phyloP scores from a whole-genome alignment of 2,888 invertebrate species.

The Meiosimyza decipiens region DNA sequence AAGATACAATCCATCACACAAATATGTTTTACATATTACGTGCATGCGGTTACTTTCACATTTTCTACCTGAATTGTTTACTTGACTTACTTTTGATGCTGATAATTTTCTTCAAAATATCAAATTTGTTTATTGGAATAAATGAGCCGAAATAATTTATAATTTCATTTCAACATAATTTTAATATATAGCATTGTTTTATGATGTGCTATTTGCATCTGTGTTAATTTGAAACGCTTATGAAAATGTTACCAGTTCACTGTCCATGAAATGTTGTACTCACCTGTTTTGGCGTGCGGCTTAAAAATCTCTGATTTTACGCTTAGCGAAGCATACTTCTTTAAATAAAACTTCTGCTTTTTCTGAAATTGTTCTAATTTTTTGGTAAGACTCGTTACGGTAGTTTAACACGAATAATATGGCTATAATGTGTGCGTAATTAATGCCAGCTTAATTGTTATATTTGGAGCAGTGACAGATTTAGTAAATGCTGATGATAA shows the following conservation, averaged over 20 bases:
- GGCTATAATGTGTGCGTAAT: neutral
- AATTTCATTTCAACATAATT: neutral
- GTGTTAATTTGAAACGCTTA: neutral
- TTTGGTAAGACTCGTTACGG: conserved; percentile 12
- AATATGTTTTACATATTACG: neutral
- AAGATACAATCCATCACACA: neutral
- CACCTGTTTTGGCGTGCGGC: neutral
- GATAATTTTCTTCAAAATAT: neutral
- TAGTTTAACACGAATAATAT: conserved; percentile 9
- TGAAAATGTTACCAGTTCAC: neutral
- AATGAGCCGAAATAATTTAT: neutral
- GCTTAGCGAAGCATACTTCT: neutral
- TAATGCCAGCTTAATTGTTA: conserved; percentile 5
- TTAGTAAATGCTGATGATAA: neutral
- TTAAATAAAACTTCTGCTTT: neutral
- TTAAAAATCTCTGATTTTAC: conserved; percentile 3
- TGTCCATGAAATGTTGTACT: neutral
- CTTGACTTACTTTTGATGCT: neutral
- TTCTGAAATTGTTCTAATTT: neutral
- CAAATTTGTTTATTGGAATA: neutral
- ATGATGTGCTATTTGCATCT: neutral
- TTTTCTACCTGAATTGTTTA: neutral
- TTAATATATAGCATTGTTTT: neutral
- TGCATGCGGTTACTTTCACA: neutral
- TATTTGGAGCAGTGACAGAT: neutral